These are phyloP conservation scores for Ostrea edulis DNA, from an alignment of 1,140 invertebrate species.

Conservation along the genomic window DNA sequence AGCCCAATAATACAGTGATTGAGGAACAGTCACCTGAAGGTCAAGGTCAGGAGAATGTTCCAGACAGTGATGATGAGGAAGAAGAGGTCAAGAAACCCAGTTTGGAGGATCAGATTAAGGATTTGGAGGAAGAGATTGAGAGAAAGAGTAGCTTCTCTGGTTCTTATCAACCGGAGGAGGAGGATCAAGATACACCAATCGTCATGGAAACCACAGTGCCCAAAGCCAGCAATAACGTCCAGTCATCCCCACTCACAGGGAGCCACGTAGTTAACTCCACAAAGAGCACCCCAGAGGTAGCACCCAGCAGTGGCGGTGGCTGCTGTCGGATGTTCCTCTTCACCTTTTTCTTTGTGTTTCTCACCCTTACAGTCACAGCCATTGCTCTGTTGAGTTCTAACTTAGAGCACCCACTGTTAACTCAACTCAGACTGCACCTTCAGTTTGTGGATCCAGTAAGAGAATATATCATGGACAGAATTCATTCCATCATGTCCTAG, in stretches of 20 bases:
- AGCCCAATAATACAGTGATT: constrained; percentile 66
- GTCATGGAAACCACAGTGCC: constrained; percentile 43
- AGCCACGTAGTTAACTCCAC: constrained; percentile 39
- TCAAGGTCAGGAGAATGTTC: neutral
- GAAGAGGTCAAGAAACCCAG: constrained; percentile 57
- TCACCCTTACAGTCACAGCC: constrained; percentile 66
- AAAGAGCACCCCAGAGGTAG: constrained; percentile 17
- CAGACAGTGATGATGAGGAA: constrained; percentile 57
- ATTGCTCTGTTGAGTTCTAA: constrained; percentile 70
- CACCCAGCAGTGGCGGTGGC: constrained; percentile 49
- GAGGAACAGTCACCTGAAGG: constrained; percentile 38
- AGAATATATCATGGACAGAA: constrained; percentile 66
- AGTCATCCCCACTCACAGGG: constrained; percentile 24
- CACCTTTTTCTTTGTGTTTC: constrained; percentile 65
- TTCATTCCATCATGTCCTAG: constrained; percentile 39
- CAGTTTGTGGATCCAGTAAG: constrained; percentile 70
- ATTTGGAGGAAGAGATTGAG: constrained; percentile 67
- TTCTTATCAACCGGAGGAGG: constrained; percentile 60
- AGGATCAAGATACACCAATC: constrained; percentile 47
- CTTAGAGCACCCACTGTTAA: constrained; percentile 67
- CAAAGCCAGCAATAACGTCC: constrained; percentile 35
- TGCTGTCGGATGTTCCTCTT: constrained; percentile 62
- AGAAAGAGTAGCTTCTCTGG: constrained; percentile 63
- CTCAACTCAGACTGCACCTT: constrained; percentile 61
- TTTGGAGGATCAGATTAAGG: constrained; percentile 73